phyloP scores from a whole-genome alignment of 2,113 vertebrate species.

The Turnix velox region DNA sequence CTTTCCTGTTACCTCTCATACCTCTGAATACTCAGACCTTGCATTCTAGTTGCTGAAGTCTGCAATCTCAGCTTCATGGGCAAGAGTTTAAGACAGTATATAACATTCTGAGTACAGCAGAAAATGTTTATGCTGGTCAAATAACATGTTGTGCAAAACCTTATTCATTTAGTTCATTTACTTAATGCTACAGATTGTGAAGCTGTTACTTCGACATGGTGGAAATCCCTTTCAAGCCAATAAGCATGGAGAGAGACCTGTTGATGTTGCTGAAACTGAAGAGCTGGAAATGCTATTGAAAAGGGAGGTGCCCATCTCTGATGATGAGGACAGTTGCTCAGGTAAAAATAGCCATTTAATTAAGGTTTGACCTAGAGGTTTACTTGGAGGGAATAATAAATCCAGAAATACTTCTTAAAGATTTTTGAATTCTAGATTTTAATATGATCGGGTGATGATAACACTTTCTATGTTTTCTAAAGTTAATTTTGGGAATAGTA shows the following conservation, averaged over 20 bases:
- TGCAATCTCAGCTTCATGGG: not conserved
- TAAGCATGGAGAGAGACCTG: slow-evolving; percentile 93
- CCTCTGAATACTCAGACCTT: not conserved
- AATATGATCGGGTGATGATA: not conserved
- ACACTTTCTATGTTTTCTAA: not conserved
- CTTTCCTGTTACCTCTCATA: not conserved
- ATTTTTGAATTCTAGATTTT: not conserved
- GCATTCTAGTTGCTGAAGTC: not conserved
- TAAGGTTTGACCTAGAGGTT: not conserved
- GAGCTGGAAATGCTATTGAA: slow-evolving; percentile 92
- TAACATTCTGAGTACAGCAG: rapidly evolving
- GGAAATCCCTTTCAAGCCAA: slow-evolving; percentile 97
- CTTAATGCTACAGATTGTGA: slow-evolving; percentile 86
- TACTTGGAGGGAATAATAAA: not conserved
- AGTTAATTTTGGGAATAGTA: not conserved
- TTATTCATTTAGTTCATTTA: not conserved
- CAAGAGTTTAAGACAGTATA: not conserved
- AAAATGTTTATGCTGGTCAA: not conserved
- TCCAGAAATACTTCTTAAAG: not conserved
- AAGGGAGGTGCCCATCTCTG: slow-evolving; percentile 88
- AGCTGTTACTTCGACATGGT: slow-evolving; percentile 90
- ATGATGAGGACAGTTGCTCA: slow-evolving; percentile 91
- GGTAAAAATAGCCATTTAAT: slow-evolving; percentile 69
- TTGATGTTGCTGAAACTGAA: slow-evolving; percentile 95
- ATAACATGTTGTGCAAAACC: not conserved